phyloP scores from a whole-genome alignment of 2,797 vertebrate genomes.

The Anabacerthia variegaticeps region DNA sequence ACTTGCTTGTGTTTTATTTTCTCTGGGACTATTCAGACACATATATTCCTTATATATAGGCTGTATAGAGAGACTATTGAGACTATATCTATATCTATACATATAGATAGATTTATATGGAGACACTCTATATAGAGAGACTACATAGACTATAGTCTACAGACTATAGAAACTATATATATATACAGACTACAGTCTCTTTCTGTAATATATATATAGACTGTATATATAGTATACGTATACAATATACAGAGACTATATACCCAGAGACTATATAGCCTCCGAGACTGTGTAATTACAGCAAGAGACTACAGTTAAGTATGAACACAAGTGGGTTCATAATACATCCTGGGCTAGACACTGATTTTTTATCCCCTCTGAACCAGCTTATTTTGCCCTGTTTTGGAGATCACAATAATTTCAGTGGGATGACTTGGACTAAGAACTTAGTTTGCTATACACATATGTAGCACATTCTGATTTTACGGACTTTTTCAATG shows the following conservation, averaged over 20 bases:
- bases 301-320: not conserved
- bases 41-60: not conserved
- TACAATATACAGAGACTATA: not conserved
- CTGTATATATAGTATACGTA: not conserved
- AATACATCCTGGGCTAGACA: not conserved
- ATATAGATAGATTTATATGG: no score
- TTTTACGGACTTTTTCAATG: not conserved
- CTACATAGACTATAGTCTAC: no score
- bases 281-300: not conserved
- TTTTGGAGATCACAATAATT: not conserved
- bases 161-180: not conserved
- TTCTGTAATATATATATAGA: not conserved
- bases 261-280: not conserved
- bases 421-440: not conserved
- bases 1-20: not conserved
- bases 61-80: not conserved
- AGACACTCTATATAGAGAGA: not conserved
- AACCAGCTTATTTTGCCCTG: not conserved
- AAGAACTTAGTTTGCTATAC: not conserved
- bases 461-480: not conserved
- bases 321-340: not conserved
- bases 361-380: not conserved
- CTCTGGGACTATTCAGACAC: not conserved
- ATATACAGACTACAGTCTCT: not conserved
- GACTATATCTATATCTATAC: not conserved